Percentiles rank a stretch among this genome's conserved stretches.
These are phyloP conservation scores for Halictus rubicundus DNA, from an alignment of 1,140 invertebrate genomes.

Conservation along the genomic window DNA sequence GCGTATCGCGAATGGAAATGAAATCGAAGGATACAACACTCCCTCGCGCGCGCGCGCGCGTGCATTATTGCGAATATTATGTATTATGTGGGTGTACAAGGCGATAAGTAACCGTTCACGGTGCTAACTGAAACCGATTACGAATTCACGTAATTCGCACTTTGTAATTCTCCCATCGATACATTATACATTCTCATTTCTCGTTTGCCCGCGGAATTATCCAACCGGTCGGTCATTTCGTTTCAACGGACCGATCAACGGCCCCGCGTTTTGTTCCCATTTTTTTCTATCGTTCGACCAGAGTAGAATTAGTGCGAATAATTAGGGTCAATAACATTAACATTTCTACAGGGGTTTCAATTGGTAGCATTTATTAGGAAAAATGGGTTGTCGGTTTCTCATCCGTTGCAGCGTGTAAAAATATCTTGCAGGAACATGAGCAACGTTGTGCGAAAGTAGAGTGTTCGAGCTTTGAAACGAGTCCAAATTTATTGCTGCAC, in stretches of 20 bases:
- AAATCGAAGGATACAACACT: too few relatives aligned
- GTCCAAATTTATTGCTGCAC: too few relatives aligned
- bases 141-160: not conserved
- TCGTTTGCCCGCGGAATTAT: constrained; percentile 2
- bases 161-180: not conserved
- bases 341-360: too few relatives aligned
- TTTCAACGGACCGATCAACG: not conserved
- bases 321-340: too few relatives aligned
- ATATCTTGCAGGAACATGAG: too few relatives aligned
- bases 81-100: not conserved
- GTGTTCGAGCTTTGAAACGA: too few relatives aligned
- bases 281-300: not conserved
- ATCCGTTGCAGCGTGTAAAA: too few relatives aligned
- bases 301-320: not conserved
- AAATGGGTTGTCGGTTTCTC: too few relatives aligned
- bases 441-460: too few relatives aligned
- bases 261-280: too few relatives aligned
- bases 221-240: not conserved
- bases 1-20: not conserved
- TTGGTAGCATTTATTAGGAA: too few relatives aligned
- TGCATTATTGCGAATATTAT: not conserved
- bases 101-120: not conserved
- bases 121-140: not conserved
- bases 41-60: too few relatives aligned
- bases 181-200: not conserved